phyloP scores from a whole-genome alignment of 2,113 vertebrate species.

The Chaetura pelagica region DNA sequence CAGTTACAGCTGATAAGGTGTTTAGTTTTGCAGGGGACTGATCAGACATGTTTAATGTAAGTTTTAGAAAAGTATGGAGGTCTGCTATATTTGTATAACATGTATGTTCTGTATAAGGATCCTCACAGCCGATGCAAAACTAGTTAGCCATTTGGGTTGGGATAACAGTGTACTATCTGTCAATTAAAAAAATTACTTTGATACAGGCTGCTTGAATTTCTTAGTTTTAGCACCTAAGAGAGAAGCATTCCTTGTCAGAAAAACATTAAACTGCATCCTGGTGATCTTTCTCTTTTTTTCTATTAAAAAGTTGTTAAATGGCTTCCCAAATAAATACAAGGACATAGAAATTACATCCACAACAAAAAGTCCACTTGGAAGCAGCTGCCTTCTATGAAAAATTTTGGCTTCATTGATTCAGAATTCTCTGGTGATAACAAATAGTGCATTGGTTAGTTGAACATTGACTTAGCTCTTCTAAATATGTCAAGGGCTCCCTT shows the following conservation, averaged over 20 bases:
- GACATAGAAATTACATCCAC: background rate
- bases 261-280: background rate
- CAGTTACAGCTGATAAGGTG: background rate
- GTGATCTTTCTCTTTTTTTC: background rate
- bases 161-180: background rate
- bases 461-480: background rate
- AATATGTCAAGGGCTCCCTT: background rate
- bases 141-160: background rate
- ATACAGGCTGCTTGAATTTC: background rate
- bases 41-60: background rate
- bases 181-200: background rate
- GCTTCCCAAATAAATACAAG: background rate
- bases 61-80: background rate
- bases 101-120: background rate
- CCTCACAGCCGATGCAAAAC: background rate
- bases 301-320: background rate
- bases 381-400: background rate
- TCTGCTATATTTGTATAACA: background rate
- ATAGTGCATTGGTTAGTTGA: fast-evolving
- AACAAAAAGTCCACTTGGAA: too few relatives aligned
- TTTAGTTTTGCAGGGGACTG: background rate
- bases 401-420: background rate
- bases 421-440: background rate
- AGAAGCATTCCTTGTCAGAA: background rate
- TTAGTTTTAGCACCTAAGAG: background rate